Conservation (phyloP, 1,140 invertebrate genomes). For the Teleogryllus occipitalis region DNA sequence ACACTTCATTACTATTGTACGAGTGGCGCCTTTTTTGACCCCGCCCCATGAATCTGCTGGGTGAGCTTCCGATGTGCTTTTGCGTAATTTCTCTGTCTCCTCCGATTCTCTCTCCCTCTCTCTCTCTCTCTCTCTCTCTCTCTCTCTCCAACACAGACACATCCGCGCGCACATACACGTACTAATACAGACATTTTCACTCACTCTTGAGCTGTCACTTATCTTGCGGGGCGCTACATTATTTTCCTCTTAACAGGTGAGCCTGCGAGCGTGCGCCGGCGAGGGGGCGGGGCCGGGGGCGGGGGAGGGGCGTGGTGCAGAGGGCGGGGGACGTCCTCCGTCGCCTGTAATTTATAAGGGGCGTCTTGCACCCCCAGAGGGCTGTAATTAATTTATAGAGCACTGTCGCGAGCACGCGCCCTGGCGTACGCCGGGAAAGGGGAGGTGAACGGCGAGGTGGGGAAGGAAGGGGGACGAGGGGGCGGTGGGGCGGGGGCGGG, state of each 20-base stretch:
- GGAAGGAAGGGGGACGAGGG: no score
- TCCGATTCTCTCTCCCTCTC: neutral
- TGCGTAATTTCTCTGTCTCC: no score
- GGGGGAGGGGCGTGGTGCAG: no score
- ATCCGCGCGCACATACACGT: neutral
- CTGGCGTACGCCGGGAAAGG: neutral
- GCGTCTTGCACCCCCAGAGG: neutral
- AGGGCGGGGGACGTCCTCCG: no score
- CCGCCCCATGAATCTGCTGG: no score
- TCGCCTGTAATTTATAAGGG: neutral
- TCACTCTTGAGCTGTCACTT: neutral
- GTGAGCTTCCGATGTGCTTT: no score
- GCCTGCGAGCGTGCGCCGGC: neutral
- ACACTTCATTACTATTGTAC: no score
- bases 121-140: neutral
- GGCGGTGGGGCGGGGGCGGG: no score
- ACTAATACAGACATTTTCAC: neutral
- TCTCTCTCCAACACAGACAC: neutral
- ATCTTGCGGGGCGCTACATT: neutral
- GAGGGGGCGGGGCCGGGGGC: neutral
- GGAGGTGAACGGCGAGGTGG: neutral
- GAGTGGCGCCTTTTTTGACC: no score
- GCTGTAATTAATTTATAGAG: neutral
- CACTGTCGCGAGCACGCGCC: neutral
- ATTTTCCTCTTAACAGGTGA: conserved; percentile 1